Base-by-base conservation (phyloP, 2,888 invertebrate genomes). In the Dendrolimus pini region DNA sequence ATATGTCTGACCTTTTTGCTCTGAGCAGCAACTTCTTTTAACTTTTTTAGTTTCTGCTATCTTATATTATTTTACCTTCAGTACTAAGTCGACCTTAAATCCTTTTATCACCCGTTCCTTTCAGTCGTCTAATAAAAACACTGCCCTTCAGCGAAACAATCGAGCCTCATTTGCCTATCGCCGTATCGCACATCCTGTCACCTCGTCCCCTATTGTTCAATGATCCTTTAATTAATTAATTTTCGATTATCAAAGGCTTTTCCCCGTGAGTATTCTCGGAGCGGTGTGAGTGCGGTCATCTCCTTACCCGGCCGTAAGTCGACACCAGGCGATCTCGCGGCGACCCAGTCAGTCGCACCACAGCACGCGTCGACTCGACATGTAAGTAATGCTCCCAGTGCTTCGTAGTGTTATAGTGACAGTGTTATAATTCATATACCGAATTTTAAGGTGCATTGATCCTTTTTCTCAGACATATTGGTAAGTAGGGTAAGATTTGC, bases 361-460 rank as follows among this genome's bases (percentile, higher is more conserved):
- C 88, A 89, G 90, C 89, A 76, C 85, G 88, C 90, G 89, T 86
- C 90, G 90, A 89, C 89, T 90, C 90, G 87, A 89, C 87, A 90
- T 89, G 90, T 90, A 90, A 90, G 90, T 90, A 90, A 65, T 74
- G 71, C 75, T 77, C 76, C 55, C 77, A 80, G 85, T 83, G 84
- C 66, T 73, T 66, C 68, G 68, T 74, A 81, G 85, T 86, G 85
- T 75, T 67, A 65, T 71, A 78, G 83, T 83, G 83, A 77, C 77
- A 80, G 80, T 82, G 81, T 67, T 77, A 74, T 75, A 78, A 73
- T 78, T 81, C 71, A 70, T 62, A 65, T 30, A 30, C 30, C 3
- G 61, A 62, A 66, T 66, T 64, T 65, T 63, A 77, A 79, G 75
- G 84, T 85, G 83, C 75, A 77, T 81, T 79, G 75, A 71, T 80